Percentiles rank a stretch among this genome's conserved stretches.
Evolutionary conservation across 2,113 vertebrate species (phyloP).

Genomic region (Empidonax alnorum): DNA sequence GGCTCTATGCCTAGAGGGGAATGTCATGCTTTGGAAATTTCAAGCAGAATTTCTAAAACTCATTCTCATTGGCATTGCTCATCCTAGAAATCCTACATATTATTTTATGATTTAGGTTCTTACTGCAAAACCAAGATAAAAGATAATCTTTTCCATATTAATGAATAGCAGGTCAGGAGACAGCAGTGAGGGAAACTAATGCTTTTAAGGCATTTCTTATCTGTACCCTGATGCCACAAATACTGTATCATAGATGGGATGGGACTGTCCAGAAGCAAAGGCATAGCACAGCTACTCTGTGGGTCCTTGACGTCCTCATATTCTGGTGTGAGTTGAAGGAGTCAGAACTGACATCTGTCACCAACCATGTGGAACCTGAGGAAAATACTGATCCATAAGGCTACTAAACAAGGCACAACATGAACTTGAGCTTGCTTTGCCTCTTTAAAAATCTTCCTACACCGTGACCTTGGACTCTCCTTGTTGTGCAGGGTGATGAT

Average conservation of each 20-base stretch:
- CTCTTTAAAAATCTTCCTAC: constrained; percentile 3
- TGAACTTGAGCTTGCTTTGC: neutral
- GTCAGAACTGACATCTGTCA: neutral
- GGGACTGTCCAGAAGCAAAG: neutral
- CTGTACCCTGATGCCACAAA: neutral
- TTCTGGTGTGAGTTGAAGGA: neutral
- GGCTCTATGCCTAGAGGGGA: neutral
- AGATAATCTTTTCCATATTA: neutral
- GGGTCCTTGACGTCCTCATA: neutral
- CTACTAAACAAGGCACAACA: neutral
- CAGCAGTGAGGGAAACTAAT: neutral
- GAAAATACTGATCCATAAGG: neutral
- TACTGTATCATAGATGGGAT: neutral
- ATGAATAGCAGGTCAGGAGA: neutral
- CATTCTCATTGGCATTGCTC: neutral
- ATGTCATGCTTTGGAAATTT: neutral
- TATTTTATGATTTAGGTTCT: neutral
- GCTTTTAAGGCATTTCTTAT: neutral
- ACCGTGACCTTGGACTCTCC: neutral
- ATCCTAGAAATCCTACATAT: neutral
- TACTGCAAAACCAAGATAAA: neutral
- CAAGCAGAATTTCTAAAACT: neutral
- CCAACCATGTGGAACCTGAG: neutral
- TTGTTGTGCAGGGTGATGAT: neutral
- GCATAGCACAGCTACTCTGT: neutral